A percentile compares a stretch with the other conserved stretches of the same genome.
Evolutionary conservation across 2,888 invertebrate genomes (phyloP).

Genomic region (Fragum whitleyi): DNA sequence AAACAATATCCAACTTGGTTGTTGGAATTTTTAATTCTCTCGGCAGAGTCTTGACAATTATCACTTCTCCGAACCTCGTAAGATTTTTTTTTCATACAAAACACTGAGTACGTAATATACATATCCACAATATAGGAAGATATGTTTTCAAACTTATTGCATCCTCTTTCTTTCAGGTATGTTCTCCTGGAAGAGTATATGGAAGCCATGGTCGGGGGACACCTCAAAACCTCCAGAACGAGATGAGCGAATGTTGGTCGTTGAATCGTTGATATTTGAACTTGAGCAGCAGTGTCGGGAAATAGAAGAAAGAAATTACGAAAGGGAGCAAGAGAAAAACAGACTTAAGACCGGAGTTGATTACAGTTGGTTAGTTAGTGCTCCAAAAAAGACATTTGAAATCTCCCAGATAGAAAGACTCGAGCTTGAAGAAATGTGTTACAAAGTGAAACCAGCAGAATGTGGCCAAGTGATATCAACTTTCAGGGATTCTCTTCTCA

Average conservation of each 20-base stretch:
- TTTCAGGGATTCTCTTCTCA: conserved; percentile 79
- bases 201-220: conserved; percentile 69
- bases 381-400: conserved; percentile 74
- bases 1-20: no score
- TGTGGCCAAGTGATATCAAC: conserved; percentile 78
- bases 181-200: conserved; percentile 70
- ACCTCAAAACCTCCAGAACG: conserved; percentile 68
- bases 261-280: conserved; percentile 78
- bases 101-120: no score
- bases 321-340: conserved; percentile 73
- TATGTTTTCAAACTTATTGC: no score
- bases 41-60: no score
- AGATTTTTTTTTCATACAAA: no score
- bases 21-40: no score
- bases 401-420: conserved; percentile 82
- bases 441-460: conserved; percentile 80
- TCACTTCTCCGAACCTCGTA: no score
- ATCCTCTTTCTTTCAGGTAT: conserved; percentile 42
- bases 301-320: conserved; percentile 69
- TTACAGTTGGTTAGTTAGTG: conserved; percentile 82
- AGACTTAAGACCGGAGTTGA: conserved; percentile 78
- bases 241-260: conserved; percentile 71
- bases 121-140: no score
- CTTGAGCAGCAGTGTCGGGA: conserved; percentile 78
- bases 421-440: conserved; percentile 82